phyloP scores from a whole-genome alignment of 2,797 vertebrate species.

The Brachyrhaphis roseni region DNA sequence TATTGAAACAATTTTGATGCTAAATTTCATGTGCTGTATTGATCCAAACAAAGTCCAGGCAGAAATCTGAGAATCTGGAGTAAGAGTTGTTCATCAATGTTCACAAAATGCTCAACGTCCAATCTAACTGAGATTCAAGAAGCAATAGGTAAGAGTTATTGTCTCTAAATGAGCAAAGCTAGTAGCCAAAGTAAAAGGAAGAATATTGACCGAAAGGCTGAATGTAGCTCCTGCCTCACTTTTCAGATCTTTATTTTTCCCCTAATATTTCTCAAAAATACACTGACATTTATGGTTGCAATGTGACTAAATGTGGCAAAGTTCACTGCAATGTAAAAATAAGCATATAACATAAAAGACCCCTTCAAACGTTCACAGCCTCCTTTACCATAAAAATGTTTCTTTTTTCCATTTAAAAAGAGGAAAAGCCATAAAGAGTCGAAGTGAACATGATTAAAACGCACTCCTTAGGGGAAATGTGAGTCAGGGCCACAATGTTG shows the following conservation, averaged over 20 bases:
- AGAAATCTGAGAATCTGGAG: neutral
- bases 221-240: neutral
- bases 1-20: neutral
- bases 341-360: neutral
- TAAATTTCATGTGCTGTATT: neutral
- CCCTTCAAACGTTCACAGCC: neutral
- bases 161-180: neutral
- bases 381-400: neutral
- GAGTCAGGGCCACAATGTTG: slow-evolving; percentile 61
- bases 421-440: slow-evolving; percentile 5
- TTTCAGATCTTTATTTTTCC: neutral
- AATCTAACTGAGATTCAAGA: neutral
- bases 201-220: neutral
- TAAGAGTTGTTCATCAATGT: neutral
- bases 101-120: neutral
- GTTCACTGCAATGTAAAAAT: neutral
- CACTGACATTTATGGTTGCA: neutral
- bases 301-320: neutral
- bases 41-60: neutral
- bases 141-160: neutral
- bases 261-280: neutral
- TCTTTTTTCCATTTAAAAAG: neutral
- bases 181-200: neutral
- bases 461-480: slow-evolving; percentile 50
- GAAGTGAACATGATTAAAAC: slow-evolving; percentile 28